phyloP scores from a whole-genome alignment of 2,888 invertebrate species.

The Drosophila engyochracea region DNA sequence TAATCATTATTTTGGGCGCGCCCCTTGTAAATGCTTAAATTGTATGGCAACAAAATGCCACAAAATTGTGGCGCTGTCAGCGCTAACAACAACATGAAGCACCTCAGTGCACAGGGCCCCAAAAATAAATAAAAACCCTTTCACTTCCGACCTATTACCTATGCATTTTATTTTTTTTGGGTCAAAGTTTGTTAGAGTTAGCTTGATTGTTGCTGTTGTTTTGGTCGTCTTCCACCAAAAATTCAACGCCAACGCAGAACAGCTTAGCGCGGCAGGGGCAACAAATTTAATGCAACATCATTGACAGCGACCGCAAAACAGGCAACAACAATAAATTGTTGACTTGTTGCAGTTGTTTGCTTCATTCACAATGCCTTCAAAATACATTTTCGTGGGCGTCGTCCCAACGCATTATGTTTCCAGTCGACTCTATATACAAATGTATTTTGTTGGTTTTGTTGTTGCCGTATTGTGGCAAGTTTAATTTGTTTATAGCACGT shows the following conservation, averaged over 20 bases:
- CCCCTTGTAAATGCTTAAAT: conserved; percentile 25
- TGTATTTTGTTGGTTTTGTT: conserved; percentile 16
- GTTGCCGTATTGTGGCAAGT: conserved; percentile 48
- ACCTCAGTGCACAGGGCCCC: conserved; percentile 14
- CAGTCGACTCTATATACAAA: conserved; percentile 38
- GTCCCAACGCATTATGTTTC: conserved; percentile 66
- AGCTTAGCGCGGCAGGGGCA: conserved; percentile 49
- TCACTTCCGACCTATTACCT: conserved; percentile 69
- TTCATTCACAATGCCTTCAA: conserved; percentile 60
- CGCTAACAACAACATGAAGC: conserved; percentile 30
- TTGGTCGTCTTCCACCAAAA: conserved; percentile 16
- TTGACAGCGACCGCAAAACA: conserved; percentile 48
- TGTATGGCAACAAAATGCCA: conserved; percentile 38
- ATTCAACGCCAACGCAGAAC: conserved; percentile 50
- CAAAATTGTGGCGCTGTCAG: conserved; percentile 49
- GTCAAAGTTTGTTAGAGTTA: conserved; percentile 68
- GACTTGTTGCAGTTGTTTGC: conserved; percentile 73
- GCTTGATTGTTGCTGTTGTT: conserved; percentile 28
- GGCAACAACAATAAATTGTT: conserved; percentile 61
- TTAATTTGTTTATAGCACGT: conserved; percentile 74
- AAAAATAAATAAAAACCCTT: conserved; percentile 53
- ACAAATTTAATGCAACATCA: conserved; percentile 74
- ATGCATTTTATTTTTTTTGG: conserved; percentile 49
- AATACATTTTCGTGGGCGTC: conserved; percentile 63
- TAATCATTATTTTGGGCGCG: conserved; percentile 39